phyloP scores from a whole-genome alignment of 1,140 invertebrate species.

The Drosophila paulistorum region DNA sequence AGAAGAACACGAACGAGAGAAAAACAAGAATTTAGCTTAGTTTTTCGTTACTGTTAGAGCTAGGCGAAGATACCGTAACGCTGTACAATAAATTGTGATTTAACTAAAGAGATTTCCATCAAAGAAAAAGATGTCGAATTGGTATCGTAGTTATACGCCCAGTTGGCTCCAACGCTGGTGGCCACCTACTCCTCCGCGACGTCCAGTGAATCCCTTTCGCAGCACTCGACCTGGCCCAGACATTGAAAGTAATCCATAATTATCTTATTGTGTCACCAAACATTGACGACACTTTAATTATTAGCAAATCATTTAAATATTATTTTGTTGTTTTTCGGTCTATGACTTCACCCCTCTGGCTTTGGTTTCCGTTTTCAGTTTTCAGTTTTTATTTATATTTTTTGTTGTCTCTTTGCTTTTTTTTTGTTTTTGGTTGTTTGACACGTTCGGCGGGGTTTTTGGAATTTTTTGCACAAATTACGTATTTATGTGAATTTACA shows the following conservation, averaged over 20 bases:
- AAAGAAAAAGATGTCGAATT: slow-evolving; percentile 54
- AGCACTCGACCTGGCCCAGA: slow-evolving; percentile 66
- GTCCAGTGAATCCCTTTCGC: slow-evolving; percentile 69
- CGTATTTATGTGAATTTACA: slow-evolving; percentile 14
- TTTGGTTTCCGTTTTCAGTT: slow-evolving; percentile 21
- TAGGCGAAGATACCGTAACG: slow-evolving; percentile 32
- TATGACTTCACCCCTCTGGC: slow-evolving; percentile 41
- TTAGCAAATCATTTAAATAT: slow-evolving; percentile 27
- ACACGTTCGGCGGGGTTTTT: slow-evolving; percentile 60
- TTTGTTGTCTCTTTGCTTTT: slow-evolving; percentile 18
- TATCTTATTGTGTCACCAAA: slow-evolving; percentile 3
- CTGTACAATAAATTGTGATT: slow-evolving; percentile 29
- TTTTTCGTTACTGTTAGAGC: slow-evolving; percentile 52
- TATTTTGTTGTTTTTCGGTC: slow-evolving; percentile 21
- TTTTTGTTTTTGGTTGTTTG: slow-evolving; percentile 50
- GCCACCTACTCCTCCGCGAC: slow-evolving; percentile 47
- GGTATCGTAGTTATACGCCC: slow-evolving; percentile 74
- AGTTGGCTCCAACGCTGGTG: slow-evolving; percentile 71
- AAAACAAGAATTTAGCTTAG: slow-evolving; percentile 36
- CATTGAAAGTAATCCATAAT: slow-evolving; percentile 58
- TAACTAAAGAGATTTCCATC: slow-evolving; percentile 8
- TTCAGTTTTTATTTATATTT: slow-evolving; percentile 41
- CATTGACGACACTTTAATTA: slow-evolving; percentile 24
- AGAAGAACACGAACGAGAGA: slow-evolving; percentile 1
- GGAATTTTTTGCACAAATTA: slow-evolving; percentile 36